Evolutionary conservation across 2,797 vertebrate species (phyloP), one percentile per base, ranked within the genome.

Genomic region (Nyctibius grandis): DNA sequence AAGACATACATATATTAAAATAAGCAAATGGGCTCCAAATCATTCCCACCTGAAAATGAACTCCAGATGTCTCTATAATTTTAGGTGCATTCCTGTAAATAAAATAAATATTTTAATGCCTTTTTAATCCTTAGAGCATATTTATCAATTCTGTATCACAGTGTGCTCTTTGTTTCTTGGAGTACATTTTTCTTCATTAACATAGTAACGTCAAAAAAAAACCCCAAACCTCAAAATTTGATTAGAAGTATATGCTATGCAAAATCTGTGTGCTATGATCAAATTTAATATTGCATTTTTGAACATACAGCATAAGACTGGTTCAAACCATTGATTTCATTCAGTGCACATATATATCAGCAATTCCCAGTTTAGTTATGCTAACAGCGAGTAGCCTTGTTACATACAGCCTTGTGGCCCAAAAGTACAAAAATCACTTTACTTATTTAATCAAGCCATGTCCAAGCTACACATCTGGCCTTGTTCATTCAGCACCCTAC

Each of bases 51-150:
- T 99, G 99, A 98, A 99, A 99, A 98, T 99, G 99, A 96, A 99
- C 99, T 95, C 99, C 99, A 82, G 98, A 98, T 0, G 99, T 99
- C 91, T 99, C 99, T 95, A 99, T 99, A 91, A 99, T 98, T 98
- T 99, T 99, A 91, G 99, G 98, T 86, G 98, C 98, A 95, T 96
- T 98, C 97, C 99, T 99, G 83, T 40, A 87, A 95, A 85, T 26
- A 97, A 93, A 97, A 92, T 15, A 78, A 94, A 7, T 17, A 91
- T 12, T 92, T 92, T 53, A 74, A 76, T 44, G 19, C 5, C 15
- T 85, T 88, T 88, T 78, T 23, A 69, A 77, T 51, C 29, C 63
- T 53, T 74, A 77, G 59, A 81, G 81, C 28, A 68, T 29, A 54
- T 33, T 92, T 90, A 88, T 85, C 21, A 79, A 22, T 91, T 81